These are phyloP conservation scores for Zaprionus inermis DNA, from an alignment of 1,140 invertebrate species.

Conservation along the genomic window DNA sequence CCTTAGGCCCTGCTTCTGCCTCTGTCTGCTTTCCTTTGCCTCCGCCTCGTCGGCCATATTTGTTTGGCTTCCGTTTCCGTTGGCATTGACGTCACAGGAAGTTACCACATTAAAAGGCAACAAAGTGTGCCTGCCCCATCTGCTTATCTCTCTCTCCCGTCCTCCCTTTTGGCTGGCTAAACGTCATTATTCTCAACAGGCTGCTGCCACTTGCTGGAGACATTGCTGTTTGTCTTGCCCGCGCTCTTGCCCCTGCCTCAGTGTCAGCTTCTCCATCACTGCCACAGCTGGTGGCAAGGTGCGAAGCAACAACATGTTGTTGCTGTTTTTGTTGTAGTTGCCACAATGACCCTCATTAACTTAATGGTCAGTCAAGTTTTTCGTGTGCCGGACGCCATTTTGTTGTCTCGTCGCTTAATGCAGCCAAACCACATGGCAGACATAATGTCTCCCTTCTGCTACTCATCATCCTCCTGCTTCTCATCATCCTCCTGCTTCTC, in stretches of 20 bases:
- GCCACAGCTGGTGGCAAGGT: slow-evolving; percentile 60
- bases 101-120: slow-evolving; percentile 67
- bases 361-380: slow-evolving; percentile 67
- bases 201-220: slow-evolving; percentile 5
- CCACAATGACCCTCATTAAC: slow-evolving; percentile 76
- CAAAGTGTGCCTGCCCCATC: slow-evolving; percentile 1
- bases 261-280: not conserved
- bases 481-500: not conserved
- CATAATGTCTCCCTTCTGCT: no score
- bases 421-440: not conserved
- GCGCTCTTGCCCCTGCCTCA: not conserved
- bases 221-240: not conserved
- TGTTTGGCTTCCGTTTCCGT: slow-evolving; percentile 78
- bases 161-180: slow-evolving; percentile 24
- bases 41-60: slow-evolving; percentile 60
- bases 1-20: no score
- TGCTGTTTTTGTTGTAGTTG: slow-evolving; percentile 5
- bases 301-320: slow-evolving; percentile 65
- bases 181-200: slow-evolving; percentile 57
- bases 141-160: no score
- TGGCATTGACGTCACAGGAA: slow-evolving; percentile 55
- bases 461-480: no score
- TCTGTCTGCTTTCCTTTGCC: slow-evolving; percentile 7
- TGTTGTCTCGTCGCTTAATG: slow-evolving; percentile 7
- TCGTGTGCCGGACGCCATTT: slow-evolving; percentile 29